A percentile compares a stretch with the other conserved stretches of the same genome.
phyloP scores from a whole-genome alignment of 2,113 vertebrate genomes.

The Gorsachius goisagi region DNA sequence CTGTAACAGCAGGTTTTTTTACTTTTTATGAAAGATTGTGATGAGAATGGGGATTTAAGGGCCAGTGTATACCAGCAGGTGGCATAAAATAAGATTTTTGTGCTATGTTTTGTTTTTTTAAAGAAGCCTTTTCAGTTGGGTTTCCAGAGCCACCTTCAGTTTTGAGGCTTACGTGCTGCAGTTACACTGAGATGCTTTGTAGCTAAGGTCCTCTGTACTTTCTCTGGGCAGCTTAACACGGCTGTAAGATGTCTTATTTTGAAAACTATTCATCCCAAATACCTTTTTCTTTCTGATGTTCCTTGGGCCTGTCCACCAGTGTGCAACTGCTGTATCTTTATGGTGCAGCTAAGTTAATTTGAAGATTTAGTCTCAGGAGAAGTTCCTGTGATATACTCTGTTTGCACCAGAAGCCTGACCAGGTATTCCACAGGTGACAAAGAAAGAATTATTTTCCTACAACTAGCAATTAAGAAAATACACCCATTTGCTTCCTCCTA shows the following conservation, averaged over 20 bases:
- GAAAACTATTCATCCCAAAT: background rate
- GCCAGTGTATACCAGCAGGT: background rate
- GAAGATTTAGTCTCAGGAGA: background rate
- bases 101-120: background rate
- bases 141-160: background rate
- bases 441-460: background rate
- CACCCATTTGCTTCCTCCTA: background rate
- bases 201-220: background rate
- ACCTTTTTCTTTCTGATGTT: background rate
- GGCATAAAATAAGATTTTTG: background rate
- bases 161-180: background rate
- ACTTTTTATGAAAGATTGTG: background rate
- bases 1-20: fast-evolving
- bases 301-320: background rate
- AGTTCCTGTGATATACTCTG: background rate
- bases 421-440: background rate
- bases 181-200: fast-evolving
- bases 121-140: background rate
- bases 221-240: background rate
- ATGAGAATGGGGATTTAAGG: background rate
- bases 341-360: background rate
- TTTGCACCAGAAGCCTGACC: background rate
- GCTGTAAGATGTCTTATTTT: background rate
- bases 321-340: fast-evolving
- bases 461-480: background rate